Evolutionary conservation across 2,113 vertebrate genomes (phyloP), one percentile per base, ranked within the genome.

Genomic region (Hassar affinis): DNA sequence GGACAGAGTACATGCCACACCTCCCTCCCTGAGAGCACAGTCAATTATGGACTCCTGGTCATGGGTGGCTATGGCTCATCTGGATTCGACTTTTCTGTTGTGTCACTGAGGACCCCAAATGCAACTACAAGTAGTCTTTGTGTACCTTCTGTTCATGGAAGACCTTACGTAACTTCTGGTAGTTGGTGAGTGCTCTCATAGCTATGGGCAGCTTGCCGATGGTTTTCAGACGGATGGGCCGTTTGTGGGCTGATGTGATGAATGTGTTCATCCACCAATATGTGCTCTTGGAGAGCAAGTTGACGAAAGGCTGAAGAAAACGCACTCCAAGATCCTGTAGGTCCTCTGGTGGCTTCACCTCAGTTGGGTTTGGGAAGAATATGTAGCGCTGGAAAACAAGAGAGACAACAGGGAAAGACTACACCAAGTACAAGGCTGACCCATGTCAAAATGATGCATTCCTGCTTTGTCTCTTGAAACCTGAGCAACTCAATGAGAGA

Each of bases 251-350:
- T 0, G 96, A 95, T 87, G 96, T 99, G 89, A 99, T 99, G 92
- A 99, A 99, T 0, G 96, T 94, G 61, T 99, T 99, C 98, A 99
- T 99, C 98, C 98, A 99, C 98, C 98, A 99, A 89, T 99, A 99
- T 0, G 98, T 99, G 90, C 96, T 96, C 92, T 99, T 99, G 85
- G 98, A 99, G 9, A 99, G 88, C 78, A 99, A 93, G 91, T 99
- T 99, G 78, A 99, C 98, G 9, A 99, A 99, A 0, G 98, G 98
- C 92, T 99, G 98, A 45, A 98, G 92, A 89, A 98, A 99, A 47
- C 97, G 93, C 61, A 99, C 98, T 0, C 98, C 98, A 22, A 99
- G 94, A 86, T 99, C 98, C 91, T 98, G 98, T n/a, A 99, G 96
- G 86, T 99, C 98, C 87, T 98, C 97, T 0, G 98, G 98, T 15